Base-by-base conservation (phyloP, 2,888 invertebrate species). In the Xanthia togata region DNA sequence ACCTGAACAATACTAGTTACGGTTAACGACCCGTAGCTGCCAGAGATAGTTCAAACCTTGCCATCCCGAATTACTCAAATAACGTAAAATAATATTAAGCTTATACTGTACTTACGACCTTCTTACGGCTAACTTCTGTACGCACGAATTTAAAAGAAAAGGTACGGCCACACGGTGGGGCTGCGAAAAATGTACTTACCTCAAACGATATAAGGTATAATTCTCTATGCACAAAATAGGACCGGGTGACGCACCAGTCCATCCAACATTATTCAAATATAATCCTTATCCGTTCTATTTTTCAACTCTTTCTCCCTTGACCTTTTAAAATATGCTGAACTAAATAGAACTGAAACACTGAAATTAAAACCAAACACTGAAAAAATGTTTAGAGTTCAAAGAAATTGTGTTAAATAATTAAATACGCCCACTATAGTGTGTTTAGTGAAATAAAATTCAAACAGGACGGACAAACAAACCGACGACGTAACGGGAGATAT, bases 391-490 rank as follows among this genome's bases (percentile, higher is more conserved):
- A 17, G 3, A 35, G 35, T 20, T 55, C 64, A 73, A 68, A 53
- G 12, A 55, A 65, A 67, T 50, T 68, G 53, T 47, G 60, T 59
- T 59, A 17, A 72, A 62, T 41, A 81, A 81, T 83, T 69, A 79
- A 72, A 73, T 60, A 59, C 41, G 57, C 53, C 50, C 8, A 70
- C 23, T 60, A 44, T 38, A 71, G 60, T 76, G 53, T 80, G 67
- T 70, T 79, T 76, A 67, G 55, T 69, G 41, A 73, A 82, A 79
- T 70, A 87, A 82, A n/a, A 78, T 72, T 59, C 44, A 70, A 84
- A 84, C 60, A 62, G 11, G 38, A 50, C n/a, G 14, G 47, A 78
- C 72, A 79, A 79, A 84, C 44, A 78, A 38, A 71, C 63, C 23
- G 38, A 67, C 17, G 41, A 57, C n/a, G 38, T 75, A 74, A 84